phyloP scores from a whole-genome alignment of 2,797 vertebrate species.

The Agapornis canus region DNA sequence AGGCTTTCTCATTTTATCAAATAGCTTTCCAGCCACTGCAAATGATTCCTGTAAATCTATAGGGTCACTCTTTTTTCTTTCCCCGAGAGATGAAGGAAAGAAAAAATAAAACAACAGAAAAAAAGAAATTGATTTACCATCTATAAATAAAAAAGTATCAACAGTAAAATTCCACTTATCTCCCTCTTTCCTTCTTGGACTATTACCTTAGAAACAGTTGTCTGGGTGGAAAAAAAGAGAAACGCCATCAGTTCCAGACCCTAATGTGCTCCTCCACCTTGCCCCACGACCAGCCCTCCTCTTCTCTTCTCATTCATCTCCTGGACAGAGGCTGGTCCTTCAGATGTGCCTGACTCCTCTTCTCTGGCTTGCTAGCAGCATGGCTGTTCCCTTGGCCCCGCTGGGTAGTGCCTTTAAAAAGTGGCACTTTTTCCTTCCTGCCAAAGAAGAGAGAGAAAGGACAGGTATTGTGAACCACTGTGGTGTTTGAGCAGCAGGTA shows the following conservation, averaged over 20 bases:
- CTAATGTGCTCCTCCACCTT: neutral
- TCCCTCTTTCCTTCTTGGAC: neutral
- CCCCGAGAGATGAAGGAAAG: neutral
- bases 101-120: neutral
- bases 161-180: constrained; percentile 64
- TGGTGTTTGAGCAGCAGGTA: neutral
- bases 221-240: constrained; percentile 8
- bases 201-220: constrained; percentile 53
- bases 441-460: constrained; percentile 59
- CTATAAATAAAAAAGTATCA: constrained; percentile 60
- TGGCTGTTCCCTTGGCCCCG: constrained; percentile 53
- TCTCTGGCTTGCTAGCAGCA: constrained; percentile 46
- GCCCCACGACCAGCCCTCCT: neutral
- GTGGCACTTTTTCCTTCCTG: constrained; percentile 76
- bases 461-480: neutral
- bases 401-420: constrained; percentile 46
- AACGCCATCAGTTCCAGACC: neutral
- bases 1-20: constrained; percentile 42
- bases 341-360: constrained; percentile 68
- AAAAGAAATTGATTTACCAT: constrained; percentile 60
- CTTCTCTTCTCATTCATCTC: neutral
- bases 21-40: constrained; percentile 43
- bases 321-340: constrained; percentile 64
- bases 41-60: constrained; percentile 50
- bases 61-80: neutral